Evolutionary conservation across 2,113 vertebrate species (phyloP), one percentile per base, ranked within the genome.

Genomic region (Melanerpes aurifrons): DNA sequence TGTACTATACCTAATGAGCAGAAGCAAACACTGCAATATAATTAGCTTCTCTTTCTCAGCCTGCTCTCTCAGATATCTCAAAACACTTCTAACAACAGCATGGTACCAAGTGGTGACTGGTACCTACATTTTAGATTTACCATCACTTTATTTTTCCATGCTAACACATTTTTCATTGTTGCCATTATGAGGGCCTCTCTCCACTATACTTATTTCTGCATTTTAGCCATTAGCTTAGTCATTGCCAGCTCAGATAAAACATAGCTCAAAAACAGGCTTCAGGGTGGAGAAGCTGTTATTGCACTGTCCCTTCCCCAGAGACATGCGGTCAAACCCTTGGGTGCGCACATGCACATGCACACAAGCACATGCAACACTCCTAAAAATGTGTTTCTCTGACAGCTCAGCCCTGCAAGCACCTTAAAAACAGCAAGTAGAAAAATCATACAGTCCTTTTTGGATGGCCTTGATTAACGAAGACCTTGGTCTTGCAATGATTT

Each of bases 1-100:
- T 97, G 94, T 93, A 95, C 78, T 93, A 71, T 73, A 89, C 82
- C 75, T 97, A 95, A 96, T 94, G 92, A 96, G 91, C 87, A 94
- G 89, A 91, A 97, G 92, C 95, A 93, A 97, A 94, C 92, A 96
- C 94, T 94, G 93, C 77, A 90, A 82, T 69, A 93, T 94, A 96
- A 97, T 97, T 97, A 96, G 89, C 94, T 94, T 95, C 83, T 79
- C 73, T 96, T 96, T 94, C 94, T 95, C 90, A 91, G 86, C 56
- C 96, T 70, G 69, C 76, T 91, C 92, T 69, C 93, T 92, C 86
- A 37, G 70, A 86, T 90, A 96, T 86, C 94, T 96, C 93, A 78
- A 89, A 90, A 90, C 92, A 87, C 92, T 89, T 94, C 89, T 94
- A 94, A 96, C 95, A 94, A 91, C 95, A 96, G 89, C 70, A 43